Base-by-base conservation (phyloP, 2,113 vertebrate genomes). In the Bufo gargarizans region DNA sequence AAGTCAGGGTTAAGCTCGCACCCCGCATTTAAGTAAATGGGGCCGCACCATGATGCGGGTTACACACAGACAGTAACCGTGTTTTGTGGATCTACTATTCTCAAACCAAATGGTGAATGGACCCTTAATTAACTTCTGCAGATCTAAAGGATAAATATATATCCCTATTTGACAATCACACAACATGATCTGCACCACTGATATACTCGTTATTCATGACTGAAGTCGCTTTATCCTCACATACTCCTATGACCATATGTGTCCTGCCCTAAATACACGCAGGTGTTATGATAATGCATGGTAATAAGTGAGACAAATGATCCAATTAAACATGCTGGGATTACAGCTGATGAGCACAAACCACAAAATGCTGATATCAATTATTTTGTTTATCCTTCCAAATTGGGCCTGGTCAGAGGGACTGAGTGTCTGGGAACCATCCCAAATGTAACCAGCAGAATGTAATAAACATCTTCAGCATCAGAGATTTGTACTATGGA, bases 241-340 rank as follows among this genome's bases (percentile, higher is more conserved):
- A 11, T 33, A 50, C 14, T 33, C 11, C 22, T 19, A 43, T 2
- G 13, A 20, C 61, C 81, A 85, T 45, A 72, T 43, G 83, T n/a
- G 49, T 12, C 65, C 53, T 9, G n/a, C 13, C 19, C 6, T 55
- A 74, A 85, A 17, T 19, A 4, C 7, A 10, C 2, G 69, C 83
- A 85, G 83, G 83, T 85, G 83, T 19, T 45, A 11, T 19, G 20
- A 33, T 72, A 58, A 74, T 58, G 65, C 49, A 53, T 17, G 13
- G 50, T 45, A 85, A 58, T 58, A 56, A 56, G 22, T 59, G 67
- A 74, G 65, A 72, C 67, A 85, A 56, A 56, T 84, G 65, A 84
- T 55, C 47, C 22, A 4, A 72, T 85, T 74, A 85, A 45, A 45
- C 22, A 16, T 33, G 47, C 67, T 19, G 83, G 83, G 56, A 56